Conservation (phyloP, 2,113 vertebrate genomes). For the Salvelinus namaycush region DNA sequence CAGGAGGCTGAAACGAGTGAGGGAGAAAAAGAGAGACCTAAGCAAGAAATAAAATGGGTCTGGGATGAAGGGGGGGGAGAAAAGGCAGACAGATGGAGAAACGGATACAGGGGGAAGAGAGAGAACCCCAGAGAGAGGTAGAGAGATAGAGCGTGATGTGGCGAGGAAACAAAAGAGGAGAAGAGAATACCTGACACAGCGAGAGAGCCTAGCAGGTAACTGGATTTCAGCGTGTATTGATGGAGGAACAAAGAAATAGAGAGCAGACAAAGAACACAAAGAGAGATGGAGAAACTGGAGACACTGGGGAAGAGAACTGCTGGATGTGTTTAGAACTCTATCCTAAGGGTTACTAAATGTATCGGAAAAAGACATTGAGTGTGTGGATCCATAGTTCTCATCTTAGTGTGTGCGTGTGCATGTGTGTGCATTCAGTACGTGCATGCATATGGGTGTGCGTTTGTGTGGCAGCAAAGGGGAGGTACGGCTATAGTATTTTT, state of each 20-base stretch:
- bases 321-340: not conserved
- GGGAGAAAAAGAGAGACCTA: not conserved
- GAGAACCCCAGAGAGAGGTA: constrained; percentile 1
- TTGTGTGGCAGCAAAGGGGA: too few relatives aligned
- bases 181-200: constrained; percentile 2
- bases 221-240: constrained; percentile 29
- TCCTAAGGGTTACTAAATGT: not conserved
- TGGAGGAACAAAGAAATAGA: constrained; percentile 19
- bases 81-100: not conserved
- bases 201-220: constrained; percentile 26
- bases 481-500: too few relatives aligned
- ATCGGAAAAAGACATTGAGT: not conserved
- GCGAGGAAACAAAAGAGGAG: not conserved
- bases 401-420: not conserved
- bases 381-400: not conserved
- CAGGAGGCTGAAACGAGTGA: constrained; percentile 8
- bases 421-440: not conserved
- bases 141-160: not conserved
- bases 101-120: not conserved
- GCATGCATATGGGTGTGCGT: too few relatives aligned
- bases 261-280: not conserved
- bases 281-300: constrained; percentile 2
- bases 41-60: constrained; percentile 1
- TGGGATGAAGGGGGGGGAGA: not conserved
- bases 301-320: not conserved